These are phyloP conservation scores for Mormyrus iriodes DNA, from an alignment of 2,113 vertebrate species.

Conservation along the genomic window DNA sequence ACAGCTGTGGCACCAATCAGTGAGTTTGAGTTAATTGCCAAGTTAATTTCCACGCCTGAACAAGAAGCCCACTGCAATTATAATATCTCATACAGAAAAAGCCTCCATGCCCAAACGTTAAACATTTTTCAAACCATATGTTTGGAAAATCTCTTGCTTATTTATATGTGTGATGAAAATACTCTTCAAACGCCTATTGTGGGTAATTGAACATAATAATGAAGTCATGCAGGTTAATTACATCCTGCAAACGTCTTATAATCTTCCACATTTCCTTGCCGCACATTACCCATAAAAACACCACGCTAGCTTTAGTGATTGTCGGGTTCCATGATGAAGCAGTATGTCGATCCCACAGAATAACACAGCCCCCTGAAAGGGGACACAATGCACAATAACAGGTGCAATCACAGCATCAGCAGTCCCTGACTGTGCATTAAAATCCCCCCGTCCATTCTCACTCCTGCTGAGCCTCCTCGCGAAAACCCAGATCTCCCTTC, in stretches of 20 bases:
- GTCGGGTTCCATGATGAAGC: background rate
- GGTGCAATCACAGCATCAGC: background rate
- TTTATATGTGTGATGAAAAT: background rate
- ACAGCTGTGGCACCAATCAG: background rate
- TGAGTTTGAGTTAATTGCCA: background rate
- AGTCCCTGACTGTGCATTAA: background rate
- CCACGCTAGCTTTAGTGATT: background rate
- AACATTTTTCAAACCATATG: background rate
- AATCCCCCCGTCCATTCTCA: background rate
- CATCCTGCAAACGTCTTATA: background rate
- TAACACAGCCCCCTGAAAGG: background rate
- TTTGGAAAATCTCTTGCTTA: background rate
- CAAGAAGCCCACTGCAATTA: background rate
- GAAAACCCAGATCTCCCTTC: background rate
- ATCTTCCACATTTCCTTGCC: background rate
- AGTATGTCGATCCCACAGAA: background rate
- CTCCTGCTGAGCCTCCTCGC: background rate
- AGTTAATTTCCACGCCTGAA: background rate
- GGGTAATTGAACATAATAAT: background rate
- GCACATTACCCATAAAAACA: background rate
- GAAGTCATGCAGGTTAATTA: background rate
- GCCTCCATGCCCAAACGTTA: background rate
- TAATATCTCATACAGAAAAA: background rate
- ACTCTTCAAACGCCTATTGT: background rate
- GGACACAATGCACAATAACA: background rate